Conservation (phyloP, 1,140 invertebrate species). For the Yoshiicerus persimilis region DNA sequence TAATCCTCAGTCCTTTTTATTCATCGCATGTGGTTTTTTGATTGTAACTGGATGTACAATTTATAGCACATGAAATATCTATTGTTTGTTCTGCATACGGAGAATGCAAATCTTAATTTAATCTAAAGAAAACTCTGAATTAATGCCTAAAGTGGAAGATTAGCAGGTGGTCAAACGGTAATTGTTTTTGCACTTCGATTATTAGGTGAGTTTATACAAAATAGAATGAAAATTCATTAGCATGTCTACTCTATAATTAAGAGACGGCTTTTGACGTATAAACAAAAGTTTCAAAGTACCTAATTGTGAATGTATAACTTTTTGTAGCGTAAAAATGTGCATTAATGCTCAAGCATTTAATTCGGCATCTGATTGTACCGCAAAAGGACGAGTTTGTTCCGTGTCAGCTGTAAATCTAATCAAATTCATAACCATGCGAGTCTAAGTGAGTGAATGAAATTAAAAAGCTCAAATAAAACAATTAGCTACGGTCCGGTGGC, state of each 20-base stretch:
- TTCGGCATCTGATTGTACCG: not conserved
- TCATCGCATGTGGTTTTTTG: not conserved
- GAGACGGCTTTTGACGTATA: not conserved
- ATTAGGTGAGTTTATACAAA: not conserved
- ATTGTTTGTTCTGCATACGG: not conserved
- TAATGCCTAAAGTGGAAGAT: no score
- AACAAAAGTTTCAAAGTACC: not conserved
- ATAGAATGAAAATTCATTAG: not conserved
- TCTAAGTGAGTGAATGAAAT: not conserved
- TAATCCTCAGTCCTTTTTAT: not conserved
- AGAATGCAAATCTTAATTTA: not conserved
- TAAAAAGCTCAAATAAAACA: not conserved
- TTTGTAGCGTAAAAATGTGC: not conserved
- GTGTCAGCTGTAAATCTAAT: slow-evolving; percentile 8
- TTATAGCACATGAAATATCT: not conserved
- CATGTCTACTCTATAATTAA: not conserved
- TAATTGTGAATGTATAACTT: not conserved
- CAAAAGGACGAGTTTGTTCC: not conserved
- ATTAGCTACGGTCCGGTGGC: not conserved
- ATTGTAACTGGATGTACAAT: not conserved
- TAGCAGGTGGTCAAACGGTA: not conserved
- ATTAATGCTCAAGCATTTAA: not conserved
- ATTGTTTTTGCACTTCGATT: not conserved
- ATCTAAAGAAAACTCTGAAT: no score
- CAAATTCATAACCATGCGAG: not conserved